Evolutionary conservation across 30 jellyfish, hydroid and myxozoan genomes (phyloP).

Genomic region (Sanderia malayensis): DNA sequence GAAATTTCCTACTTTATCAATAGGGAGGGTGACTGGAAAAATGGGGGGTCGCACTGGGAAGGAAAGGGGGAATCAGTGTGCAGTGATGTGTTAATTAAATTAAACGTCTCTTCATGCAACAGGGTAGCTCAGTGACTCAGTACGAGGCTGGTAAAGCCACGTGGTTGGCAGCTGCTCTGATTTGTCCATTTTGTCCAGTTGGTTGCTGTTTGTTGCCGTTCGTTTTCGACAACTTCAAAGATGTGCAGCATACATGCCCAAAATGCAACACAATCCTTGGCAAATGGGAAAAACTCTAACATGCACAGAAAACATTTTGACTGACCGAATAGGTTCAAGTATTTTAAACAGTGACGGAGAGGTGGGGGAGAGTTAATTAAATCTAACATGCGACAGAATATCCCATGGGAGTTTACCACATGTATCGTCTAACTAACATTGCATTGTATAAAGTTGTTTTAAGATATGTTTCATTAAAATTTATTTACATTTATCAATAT

Average conservation of each 20-base stretch:
- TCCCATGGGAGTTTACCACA: no score
- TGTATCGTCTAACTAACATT: no score
- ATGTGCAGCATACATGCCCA: conserved; percentile 64
- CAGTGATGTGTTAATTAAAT: no score
- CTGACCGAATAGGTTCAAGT: no score
- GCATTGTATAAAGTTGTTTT: neutral
- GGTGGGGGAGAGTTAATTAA: no score
- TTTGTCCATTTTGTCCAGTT: conserved; percentile 57
- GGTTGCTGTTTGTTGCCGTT: conserved; percentile 74
- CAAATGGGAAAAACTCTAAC: conserved; percentile 4
- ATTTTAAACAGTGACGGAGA: no score
- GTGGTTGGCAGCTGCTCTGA: conserved; percentile 54
- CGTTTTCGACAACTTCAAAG: conserved; percentile 54
- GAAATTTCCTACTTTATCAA: neutral
- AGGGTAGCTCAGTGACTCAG: conserved; percentile 39
- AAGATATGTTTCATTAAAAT: neutral
- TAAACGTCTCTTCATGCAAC: neutral
- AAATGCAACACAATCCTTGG: conserved; percentile 54
- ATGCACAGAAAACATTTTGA: no score
- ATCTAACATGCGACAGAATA: no score
- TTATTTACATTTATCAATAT: no score
- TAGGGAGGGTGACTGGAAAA: neutral
- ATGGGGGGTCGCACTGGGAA: neutral
- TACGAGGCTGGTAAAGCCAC: conserved; percentile 53
- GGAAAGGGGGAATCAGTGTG: no score